Conservation (phyloP, 2,888 invertebrate species). For the Chrysodeixis includens region DNA sequence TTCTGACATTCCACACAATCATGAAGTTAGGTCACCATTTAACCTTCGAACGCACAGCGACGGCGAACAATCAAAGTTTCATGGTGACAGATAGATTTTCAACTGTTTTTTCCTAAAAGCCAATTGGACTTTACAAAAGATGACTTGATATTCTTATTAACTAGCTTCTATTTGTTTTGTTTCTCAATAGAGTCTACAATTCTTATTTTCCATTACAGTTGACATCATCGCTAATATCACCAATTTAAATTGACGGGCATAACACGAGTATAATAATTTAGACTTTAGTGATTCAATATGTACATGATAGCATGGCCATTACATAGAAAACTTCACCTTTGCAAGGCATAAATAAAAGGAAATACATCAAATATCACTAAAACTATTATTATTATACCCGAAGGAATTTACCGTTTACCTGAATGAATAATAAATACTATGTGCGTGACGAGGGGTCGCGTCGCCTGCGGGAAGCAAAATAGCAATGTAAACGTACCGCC, state of each 20-base stretch:
- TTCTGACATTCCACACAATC: too few species aligned
- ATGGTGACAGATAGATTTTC: too few species aligned
- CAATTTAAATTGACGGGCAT: background rate
- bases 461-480: background rate
- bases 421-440: conserved; percentile 5
- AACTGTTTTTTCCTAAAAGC: too few species aligned
- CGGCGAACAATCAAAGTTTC: too few species aligned
- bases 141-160: too few species aligned
- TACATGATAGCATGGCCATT: background rate
- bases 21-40: too few species aligned
- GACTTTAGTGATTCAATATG: background rate
- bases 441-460: background rate
- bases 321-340: background rate
- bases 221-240: background rate
- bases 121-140: too few species aligned
- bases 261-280: background rate
- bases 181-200: too few species aligned
- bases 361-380: background rate
- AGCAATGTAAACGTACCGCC: background rate
- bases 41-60: too few species aligned
- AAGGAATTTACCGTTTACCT: background rate
- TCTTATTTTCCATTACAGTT: too few species aligned
- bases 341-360: background rate
- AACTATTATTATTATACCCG: background rate
- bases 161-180: too few species aligned